Evolutionary conservation across 2,113 vertebrate species (phyloP).

Genomic region (Sminthopsis crassicaudata): DNA sequence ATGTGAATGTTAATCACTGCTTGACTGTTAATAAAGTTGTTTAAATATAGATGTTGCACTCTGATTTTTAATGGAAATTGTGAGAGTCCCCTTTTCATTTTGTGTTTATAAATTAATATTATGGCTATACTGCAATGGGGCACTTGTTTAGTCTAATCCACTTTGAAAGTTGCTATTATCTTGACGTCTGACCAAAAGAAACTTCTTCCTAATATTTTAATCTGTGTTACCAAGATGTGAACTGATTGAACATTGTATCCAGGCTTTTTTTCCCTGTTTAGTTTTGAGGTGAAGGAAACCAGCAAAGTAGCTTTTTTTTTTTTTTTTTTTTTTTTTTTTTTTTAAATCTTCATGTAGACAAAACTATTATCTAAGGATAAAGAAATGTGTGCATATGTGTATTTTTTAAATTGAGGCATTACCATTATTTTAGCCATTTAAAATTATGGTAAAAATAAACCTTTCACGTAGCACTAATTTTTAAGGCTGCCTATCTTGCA

Average conservation of each 20-base stretch:
- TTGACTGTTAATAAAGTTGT: constrained; percentile 99
- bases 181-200: neutral
- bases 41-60: constrained; percentile 90
- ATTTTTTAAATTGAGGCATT: neutral
- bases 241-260: neutral
- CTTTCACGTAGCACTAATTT: constrained; percentile 17
- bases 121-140: constrained; percentile 3
- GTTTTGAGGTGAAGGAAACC: neutral
- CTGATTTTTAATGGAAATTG: constrained; percentile 82
- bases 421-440: constrained; percentile 6
- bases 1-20: constrained; percentile 98
- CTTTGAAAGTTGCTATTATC: constrained; percentile 41
- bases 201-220: constrained; percentile 9
- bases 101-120: neutral
- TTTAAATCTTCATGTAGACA: neutral
- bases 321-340: neutral
- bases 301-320: neutral
- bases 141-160: neutral
- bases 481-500: neutral
- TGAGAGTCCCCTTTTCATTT: constrained; percentile 38
- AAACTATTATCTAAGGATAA: neutral
- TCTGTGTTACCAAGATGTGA: neutral
- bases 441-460: constrained; percentile 12
- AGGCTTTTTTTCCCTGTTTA: neutral
- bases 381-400: neutral